A percentile compares a stretch with the other conserved stretches of the same genome.
Conservation (phyloP, 2,113 vertebrate species). For the Cichladusa arquata region DNA sequence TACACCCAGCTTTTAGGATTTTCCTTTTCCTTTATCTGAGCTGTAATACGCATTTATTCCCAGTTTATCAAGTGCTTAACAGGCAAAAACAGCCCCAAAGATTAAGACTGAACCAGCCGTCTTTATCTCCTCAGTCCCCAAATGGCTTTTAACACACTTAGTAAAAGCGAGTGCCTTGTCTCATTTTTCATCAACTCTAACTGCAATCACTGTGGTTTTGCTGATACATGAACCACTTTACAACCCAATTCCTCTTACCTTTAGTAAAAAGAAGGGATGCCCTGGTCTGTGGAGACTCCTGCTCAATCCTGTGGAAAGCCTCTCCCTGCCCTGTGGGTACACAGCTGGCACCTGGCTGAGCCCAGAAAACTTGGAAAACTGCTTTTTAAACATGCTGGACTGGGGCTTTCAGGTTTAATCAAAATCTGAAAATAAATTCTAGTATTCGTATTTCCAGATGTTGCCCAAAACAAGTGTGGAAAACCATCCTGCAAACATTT, state of each 20-base stretch:
- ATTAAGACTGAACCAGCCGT: background rate
- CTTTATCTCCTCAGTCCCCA: background rate
- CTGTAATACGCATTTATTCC: background rate
- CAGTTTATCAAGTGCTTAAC: background rate
- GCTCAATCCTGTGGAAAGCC: background rate
- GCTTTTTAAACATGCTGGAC: background rate
- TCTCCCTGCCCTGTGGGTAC: accelerated
- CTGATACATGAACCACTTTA: conserved; percentile 11
- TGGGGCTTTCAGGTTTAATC: background rate
- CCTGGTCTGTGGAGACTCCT: background rate
- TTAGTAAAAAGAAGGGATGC: background rate
- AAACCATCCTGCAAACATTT: background rate
- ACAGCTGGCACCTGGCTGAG: accelerated
- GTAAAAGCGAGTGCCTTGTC: background rate
- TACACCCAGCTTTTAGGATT: background rate
- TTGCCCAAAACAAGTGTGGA: background rate
- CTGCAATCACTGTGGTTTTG: conserved; percentile 23
- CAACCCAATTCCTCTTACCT: conserved; percentile 46
- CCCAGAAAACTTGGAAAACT: background rate
- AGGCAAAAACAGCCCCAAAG: background rate
- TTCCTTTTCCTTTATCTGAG: background rate
- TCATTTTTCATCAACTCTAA: conserved; percentile 26
- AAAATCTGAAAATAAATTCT: conserved; percentile 7
- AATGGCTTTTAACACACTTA: background rate
- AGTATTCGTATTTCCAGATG: background rate